phyloP scores from a whole-genome alignment of 2,888 invertebrate species.

The Melanargia galathea region DNA sequence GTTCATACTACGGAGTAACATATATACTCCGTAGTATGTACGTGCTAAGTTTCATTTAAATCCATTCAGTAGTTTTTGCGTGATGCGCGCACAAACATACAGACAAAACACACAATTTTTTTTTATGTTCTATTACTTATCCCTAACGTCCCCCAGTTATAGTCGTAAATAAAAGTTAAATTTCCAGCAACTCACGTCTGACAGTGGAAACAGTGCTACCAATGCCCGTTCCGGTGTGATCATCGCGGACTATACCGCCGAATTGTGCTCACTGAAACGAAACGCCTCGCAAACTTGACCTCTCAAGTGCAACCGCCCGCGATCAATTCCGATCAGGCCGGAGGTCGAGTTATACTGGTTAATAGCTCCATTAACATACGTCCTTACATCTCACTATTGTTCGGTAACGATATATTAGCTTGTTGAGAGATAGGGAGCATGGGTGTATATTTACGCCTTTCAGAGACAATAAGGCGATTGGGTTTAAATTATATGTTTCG shows the following conservation, averaged over 20 bases:
- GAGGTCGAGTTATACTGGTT: constrained; percentile 53
- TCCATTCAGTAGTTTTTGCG: no score
- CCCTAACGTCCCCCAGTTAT: no score
- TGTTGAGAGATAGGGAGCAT: constrained; percentile 53
- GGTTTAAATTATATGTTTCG: constrained; percentile 14
- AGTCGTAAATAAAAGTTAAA: no score
- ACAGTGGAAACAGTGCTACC: constrained; percentile 55
- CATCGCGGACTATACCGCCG: constrained; percentile 70
- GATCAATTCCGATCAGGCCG: constrained; percentile 39
- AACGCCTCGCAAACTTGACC: constrained; percentile 46
- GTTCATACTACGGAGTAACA: no score
- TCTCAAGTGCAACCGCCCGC: constrained; percentile 32
- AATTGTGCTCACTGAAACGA: constrained; percentile 68
- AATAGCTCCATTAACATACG: constrained; percentile 54
- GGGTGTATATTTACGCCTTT: constrained; percentile 44
- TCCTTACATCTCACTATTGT: constrained; percentile 69
- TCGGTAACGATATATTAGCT: constrained; percentile 61
- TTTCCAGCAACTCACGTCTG: not conserved
- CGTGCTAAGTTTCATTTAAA: no score
- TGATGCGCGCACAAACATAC: no score
- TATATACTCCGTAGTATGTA: no score
- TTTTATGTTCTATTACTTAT: no score
- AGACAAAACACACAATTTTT: no score
- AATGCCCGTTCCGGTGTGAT: constrained; percentile 72
- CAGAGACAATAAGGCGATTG: constrained; percentile 43